Evolutionary conservation across 2,113 vertebrate species (phyloP), one percentile per base, ranked within the genome.

Genomic region (Larimichthys polyactis): DNA sequence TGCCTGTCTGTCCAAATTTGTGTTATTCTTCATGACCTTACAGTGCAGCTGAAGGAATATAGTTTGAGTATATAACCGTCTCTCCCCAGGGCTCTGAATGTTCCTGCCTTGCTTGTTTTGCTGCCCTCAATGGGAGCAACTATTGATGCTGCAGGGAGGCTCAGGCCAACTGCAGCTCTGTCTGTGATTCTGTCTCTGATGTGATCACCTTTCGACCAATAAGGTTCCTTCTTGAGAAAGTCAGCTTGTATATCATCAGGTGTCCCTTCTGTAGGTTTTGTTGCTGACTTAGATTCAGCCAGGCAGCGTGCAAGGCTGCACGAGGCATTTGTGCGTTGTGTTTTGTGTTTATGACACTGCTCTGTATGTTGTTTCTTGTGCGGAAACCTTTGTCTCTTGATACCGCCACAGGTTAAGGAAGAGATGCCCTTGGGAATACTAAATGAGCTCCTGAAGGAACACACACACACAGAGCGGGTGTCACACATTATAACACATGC

Each of bases 41-140:
- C 55, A 49, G 46, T 64, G 40, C 62, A 76, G 71, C 72, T 83
- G 71, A 79, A 84, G 74, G 71, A 85, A 71, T 63, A 82, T 63
- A 74, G 69, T 80, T 86, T 85, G 27, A 67, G 52, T 66, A 51
- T 69, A 11, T 52, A 71, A 24, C 32, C 2, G 19, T 70, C 52
- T 48, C 71, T 84, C 68, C 80, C 66, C 77, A 64, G 78, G 69
- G 67, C 58, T 82, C 71, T 29, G 22, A 49, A 81, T 80, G 73
- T 73, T 79, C 80, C 75, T 66, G 24, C 49, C 74, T 73, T 1
- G 16, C 64, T 89, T 91, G 87, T 87, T 84, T 88, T 86, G 80
- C 62, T 78, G 24, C 75, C 78, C 82, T 89, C 67, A 77, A 14
- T 83, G 78, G 72, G 67, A 86, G 71, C 71, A 75, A 65, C 75